Percentiles rank a stretch among this genome's conserved stretches.
These are phyloP conservation scores for Polypterus bichir DNA, from an alignment of 2,113 vertebrate species.

Conservation along the genomic window DNA sequence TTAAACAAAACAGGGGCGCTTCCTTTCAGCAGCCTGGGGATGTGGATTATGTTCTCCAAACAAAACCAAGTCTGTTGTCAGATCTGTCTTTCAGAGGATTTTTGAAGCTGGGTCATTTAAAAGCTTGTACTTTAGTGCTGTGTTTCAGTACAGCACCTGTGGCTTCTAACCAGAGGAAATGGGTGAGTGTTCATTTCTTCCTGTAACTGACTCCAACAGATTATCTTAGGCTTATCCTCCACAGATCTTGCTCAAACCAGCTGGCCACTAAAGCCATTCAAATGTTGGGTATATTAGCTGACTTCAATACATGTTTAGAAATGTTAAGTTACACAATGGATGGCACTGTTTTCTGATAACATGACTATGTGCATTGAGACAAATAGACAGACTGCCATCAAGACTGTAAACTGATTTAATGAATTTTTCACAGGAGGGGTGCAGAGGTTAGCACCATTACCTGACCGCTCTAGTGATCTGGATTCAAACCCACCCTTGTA, in stretches of 20 bases:
- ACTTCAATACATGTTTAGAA: not conserved
- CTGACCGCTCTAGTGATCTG: too few species aligned
- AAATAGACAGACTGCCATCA: too few species aligned
- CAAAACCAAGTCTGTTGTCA: slow-evolving; percentile 47
- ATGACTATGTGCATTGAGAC: too few species aligned
- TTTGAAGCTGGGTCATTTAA: slow-evolving; percentile 23
- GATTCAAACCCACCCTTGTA: too few species aligned
- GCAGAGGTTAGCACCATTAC: too few species aligned
- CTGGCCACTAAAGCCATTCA: not conserved
- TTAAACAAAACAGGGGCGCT: slow-evolving; percentile 28
- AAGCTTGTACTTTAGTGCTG: slow-evolving; percentile 24
- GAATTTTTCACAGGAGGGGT: too few species aligned
- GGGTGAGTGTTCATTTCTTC: slow-evolving; percentile 29
- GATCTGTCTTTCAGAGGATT: slow-evolving; percentile 35
- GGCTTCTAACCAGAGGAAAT: slow-evolving; percentile 18
- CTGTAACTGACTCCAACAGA: slow-evolving; percentile 36
- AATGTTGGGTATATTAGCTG: not conserved
- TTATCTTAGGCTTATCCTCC: slow-evolving; percentile 22
- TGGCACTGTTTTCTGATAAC: too few species aligned
- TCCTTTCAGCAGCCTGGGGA: slow-evolving; percentile 50
- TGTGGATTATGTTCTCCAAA: slow-evolving; percentile 55
- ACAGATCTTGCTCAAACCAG: slow-evolving; percentile 2
- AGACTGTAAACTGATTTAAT: too few species aligned
- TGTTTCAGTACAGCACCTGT: slow-evolving; percentile 35
- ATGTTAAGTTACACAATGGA: too few species aligned